phyloP scores from a whole-genome alignment of 1,140 invertebrate genomes.

The Papilio aristodemus region DNA sequence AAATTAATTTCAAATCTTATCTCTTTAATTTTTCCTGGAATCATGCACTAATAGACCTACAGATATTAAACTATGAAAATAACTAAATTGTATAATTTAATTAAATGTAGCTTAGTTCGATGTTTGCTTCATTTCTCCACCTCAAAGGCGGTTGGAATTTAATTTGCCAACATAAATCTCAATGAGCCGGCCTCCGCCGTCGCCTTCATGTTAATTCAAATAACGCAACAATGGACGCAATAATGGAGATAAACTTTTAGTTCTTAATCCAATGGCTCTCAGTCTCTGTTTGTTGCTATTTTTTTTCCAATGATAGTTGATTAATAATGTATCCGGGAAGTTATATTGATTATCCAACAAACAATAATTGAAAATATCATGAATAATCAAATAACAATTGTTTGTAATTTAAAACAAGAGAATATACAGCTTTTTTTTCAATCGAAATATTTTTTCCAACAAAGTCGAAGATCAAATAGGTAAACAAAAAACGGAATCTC shows the following conservation, averaged over 20 bases:
- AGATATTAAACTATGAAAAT: background rate
- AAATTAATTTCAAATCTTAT: too few relatives aligned
- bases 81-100: background rate
- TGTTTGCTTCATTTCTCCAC: background rate
- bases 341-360: too few relatives aligned
- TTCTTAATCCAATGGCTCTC: background rate
- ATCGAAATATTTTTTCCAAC: background rate
- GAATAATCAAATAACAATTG: too few relatives aligned
- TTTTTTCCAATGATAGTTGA: background rate
- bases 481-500: background rate
- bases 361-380: too few relatives aligned
- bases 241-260: background rate
- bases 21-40: background rate
- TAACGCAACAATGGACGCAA: too few relatives aligned
- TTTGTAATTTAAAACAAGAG: too few relatives aligned
- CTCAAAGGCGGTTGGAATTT: background rate
- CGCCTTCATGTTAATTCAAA: slow-evolving; percentile 1
- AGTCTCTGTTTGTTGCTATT: background rate
- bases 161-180: slow-evolving; percentile 2
- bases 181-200: background rate
- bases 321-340: too few relatives aligned
- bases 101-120: background rate
- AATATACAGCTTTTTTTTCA: background rate
- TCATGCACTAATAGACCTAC: background rate
- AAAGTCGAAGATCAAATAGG: background rate